Percentiles rank a stretch among this genome's conserved stretches.
Conservation (phyloP, 2,888 invertebrate species). For the Cryptosula pallasiana region DNA sequence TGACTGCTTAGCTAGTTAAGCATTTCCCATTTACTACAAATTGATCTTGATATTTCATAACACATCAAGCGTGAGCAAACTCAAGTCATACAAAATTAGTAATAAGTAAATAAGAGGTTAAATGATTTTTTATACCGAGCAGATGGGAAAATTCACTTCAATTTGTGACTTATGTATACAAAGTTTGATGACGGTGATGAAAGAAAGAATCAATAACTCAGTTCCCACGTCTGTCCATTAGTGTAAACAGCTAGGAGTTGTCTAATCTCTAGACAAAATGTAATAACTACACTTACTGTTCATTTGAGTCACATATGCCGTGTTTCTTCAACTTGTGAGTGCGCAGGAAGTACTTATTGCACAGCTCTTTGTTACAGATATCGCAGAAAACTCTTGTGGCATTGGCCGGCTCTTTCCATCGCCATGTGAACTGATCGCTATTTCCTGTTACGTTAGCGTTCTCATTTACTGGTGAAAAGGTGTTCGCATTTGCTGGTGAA, state of each 20-base stretch:
- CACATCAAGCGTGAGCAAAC: conserved; percentile 11
- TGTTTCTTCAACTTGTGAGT: conserved; percentile 54
- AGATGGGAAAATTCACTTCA: conserved; percentile 23
- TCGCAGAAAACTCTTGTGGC: conserved; percentile 48
- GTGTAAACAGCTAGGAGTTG: no score
- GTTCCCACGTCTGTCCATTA: not conserved
- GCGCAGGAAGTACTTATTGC: conserved; percentile 53
- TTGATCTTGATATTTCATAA: conserved; percentile 22
- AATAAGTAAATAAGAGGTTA: conserved; percentile 10
- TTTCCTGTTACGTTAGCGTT: not conserved
- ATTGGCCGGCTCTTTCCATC: conserved; percentile 49
- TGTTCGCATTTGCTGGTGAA: no score
- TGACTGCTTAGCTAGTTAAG: not conserved
- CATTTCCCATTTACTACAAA: conserved; percentile 16
- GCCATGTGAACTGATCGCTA: conserved; percentile 30
- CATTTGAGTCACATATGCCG: conserved; percentile 34
- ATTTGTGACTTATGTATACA: not conserved
- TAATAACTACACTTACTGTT: not conserved
- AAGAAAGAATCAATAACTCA: not conserved
- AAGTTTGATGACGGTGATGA: not conserved
- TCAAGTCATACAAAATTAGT: conserved; percentile 5
- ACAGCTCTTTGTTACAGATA: conserved; percentile 52
- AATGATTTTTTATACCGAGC: conserved; percentile 12
- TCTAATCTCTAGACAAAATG: no score
- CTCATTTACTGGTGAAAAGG: not conserved